Evolutionary conservation across 2,888 invertebrate species (phyloP), one percentile per base, ranked within the genome.

Genomic region (Horisme vitalbata): DNA sequence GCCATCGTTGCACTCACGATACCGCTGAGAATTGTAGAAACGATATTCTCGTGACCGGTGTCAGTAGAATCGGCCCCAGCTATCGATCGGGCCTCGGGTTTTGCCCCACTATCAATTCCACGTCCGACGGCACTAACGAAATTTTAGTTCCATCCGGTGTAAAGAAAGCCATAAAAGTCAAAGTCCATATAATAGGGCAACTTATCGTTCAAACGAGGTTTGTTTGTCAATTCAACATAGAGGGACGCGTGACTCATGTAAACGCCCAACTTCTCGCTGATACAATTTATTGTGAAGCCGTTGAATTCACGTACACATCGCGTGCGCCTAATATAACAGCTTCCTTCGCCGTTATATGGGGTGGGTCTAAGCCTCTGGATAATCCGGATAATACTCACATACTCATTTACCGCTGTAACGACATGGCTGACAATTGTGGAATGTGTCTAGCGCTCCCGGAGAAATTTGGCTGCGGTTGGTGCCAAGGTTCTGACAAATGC

Each of bases 391-490:
- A 97, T 81, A 96, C 98, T 71, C 97, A 97, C 88, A 96, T 97
- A 75, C 94, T 97, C 39, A 96, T 97, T 71, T 97, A 97, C 83
- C 94, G 96, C 46, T 99, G 99, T 85, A 95, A 96, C 49, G 96
- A 96, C 77, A 97, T 99, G 97, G 98, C 99, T 2, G 95, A 96
- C 77, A 98, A 98, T 80, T 99, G 99, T 84, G 99, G 99, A 2
- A 95, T 96, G 91, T 99, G 99, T 79, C 89, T 99, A 67, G 97
- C 97, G 14, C 91, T 97, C 50, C 94, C 96, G 2, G 95, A 96
- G 68, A 97, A 97, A 76, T 98, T 96, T 79, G 95, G 95, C 45
- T 99, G 99, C 83, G 98, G 98, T 35, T 99, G 99, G 99, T 99
- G 98, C 77, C 96, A 96, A 75, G 96, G 96, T 45, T 96, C 96